Base-by-base conservation (phyloP, 1,140 invertebrate genomes). In the Catajapyx aquilonaris region DNA sequence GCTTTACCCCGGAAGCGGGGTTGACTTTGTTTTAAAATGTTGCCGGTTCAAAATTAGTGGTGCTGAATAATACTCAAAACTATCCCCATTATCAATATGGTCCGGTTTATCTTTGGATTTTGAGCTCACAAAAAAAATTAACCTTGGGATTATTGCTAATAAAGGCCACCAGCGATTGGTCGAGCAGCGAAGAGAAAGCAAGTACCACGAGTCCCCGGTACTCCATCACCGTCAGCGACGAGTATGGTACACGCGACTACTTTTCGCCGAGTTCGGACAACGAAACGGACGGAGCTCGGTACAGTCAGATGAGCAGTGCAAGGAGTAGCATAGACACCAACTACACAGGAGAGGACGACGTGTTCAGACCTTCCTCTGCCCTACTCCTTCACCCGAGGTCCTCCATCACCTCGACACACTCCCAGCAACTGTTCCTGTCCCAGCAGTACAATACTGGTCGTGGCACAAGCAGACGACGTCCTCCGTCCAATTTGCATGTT, bases 241-340 rank as follows among this genome's bases (percentile, higher is more conserved):
- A n/a, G n/a, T n/a, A n/a, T n/a, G n/a, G n/a, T n/a, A n/a, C n/a
- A n/a, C n/a, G n/a, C n/a, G n/a, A n/a, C n/a, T n/a, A n/a, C n/a
- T n/a, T n/a, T n/a, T n/a, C 25, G 9, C n/a, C 20, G 4, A 13
- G 18, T 15, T 34, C 35, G 63, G 19, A 64, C 64, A 2, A 60
- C 62, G 2, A 54, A 54, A 1, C 55, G 56, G 11, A 54, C 54
- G 3, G 57, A 59, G 35, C 49, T 50, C 45, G 41, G 41, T 48
- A 56, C 15, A 59, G 59, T 44, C 50, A 61, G 31, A 54, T 63
- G 33, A 61, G 63, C 0, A 68, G 64, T 43, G 65, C 62, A 2
- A 50, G 63, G 20, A 65, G 61, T 45, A 31, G 30, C 18, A 7
- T 31, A 7, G 30, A 5, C 3, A 17, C 7, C 7, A 31, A 15